These are phyloP conservation scores for Trissoscelio sp. DNA, from an alignment of 2,888 invertebrate genomes.

Conservation along the genomic window DNA sequence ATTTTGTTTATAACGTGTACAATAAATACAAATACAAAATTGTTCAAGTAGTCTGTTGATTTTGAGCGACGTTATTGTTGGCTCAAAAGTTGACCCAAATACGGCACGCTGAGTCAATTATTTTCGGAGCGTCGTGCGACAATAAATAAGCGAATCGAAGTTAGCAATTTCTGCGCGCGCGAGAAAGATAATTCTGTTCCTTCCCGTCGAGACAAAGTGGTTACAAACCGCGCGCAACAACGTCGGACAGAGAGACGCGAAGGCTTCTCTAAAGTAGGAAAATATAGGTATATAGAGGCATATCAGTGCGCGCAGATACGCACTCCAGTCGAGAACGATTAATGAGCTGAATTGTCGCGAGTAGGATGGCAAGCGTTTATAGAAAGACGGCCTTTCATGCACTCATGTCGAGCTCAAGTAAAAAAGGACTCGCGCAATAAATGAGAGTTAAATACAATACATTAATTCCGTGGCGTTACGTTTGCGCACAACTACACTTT, in stretches of 20 bases:
- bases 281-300: slow-evolving; percentile 29
- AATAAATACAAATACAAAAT: too few relatives aligned
- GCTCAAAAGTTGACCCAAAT: slow-evolving; percentile 28
- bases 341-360: slow-evolving; percentile 59
- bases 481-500: not conserved
- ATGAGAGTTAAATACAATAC: slow-evolving; percentile 28
- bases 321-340: slow-evolving; percentile 48
- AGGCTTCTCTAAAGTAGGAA: slow-evolving; percentile 6
- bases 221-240: slow-evolving; percentile 8
- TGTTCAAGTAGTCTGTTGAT: too few relatives aligned
- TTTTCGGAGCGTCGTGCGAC: slow-evolving; percentile 27
- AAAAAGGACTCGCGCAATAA: slow-evolving; percentile 26
- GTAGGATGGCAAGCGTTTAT: slow-evolving; percentile 48
- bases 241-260: not conserved
- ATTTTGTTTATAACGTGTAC: too few relatives aligned
- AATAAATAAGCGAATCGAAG: slow-evolving; percentile 29
- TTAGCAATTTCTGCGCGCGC: slow-evolving; percentile 2
- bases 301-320: slow-evolving; percentile 48
- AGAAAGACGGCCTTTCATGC: slow-evolving; percentile 42
- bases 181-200: slow-evolving; percentile 23
- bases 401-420: not conserved
- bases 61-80: not conserved
- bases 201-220: slow-evolving; percentile 11
- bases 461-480: slow-evolving; percentile 18
- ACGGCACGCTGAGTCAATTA: slow-evolving; percentile 16